Evolutionary conservation across 2,888 invertebrate species (phyloP).

Genomic region (Rhaphigaster nebulosa): DNA sequence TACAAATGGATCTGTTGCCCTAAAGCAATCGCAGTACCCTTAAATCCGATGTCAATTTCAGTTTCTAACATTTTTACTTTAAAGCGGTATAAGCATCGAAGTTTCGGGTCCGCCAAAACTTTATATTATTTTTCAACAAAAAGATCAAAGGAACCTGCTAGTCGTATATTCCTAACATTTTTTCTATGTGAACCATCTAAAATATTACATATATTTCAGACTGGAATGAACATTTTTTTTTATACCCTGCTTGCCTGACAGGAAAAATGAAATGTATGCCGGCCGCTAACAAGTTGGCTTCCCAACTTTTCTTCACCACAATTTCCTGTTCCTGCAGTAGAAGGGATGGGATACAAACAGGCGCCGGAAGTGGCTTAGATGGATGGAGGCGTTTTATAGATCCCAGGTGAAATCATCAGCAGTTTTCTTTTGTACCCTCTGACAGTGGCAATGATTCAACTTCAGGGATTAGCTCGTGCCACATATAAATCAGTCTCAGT

Average conservation of each 20-base stretch:
- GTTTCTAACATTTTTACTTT: no score
- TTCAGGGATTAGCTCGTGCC: not conserved
- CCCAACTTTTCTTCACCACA: not conserved
- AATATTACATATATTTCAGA: not conserved
- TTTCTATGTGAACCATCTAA: no score
- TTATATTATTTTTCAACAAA: no score
- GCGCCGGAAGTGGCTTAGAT: not conserved
- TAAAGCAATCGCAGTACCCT: no score
- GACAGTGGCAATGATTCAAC: not conserved
- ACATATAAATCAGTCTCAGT: not conserved
- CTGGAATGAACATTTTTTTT: not conserved
- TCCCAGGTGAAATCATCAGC: conserved; percentile 3
- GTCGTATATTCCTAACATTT: no score
- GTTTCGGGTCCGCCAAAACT: no score
- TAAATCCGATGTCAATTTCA: no score
- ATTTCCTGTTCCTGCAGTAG: not conserved
- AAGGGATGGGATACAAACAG: not conserved
- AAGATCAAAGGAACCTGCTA: no score
- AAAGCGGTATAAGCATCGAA: no score
- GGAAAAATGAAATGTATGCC: not conserved
- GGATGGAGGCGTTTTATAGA: not conserved
- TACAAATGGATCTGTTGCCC: no score
- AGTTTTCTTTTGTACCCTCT: not conserved
- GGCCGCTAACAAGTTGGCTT: not conserved
- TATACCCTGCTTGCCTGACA: not conserved